Conservation (phyloP, 2,113 vertebrate genomes). For the Aspidoscelis tigris region DNA sequence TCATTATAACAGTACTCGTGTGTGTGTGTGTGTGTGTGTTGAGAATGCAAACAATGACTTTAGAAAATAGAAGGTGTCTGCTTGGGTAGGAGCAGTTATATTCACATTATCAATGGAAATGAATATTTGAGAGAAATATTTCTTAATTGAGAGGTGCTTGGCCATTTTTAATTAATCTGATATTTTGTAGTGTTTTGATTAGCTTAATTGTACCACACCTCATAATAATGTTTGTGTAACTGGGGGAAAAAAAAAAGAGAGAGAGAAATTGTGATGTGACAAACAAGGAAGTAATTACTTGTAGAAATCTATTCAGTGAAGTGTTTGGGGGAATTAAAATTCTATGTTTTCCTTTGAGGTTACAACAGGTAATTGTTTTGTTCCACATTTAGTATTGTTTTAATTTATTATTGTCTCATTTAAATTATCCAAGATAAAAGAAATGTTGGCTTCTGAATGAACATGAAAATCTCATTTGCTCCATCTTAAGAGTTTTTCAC, state of each 20-base stretch:
- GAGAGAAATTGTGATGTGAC: neutral
- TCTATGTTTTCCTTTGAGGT: conserved; percentile 26
- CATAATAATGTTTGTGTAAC: conserved; percentile 25
- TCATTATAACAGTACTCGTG: neutral
- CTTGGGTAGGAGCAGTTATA: conserved; percentile 14
- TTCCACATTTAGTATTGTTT: conserved; percentile 27
- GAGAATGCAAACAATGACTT: neutral
- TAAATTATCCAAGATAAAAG: conserved; percentile 38
- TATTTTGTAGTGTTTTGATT: conserved; percentile 28
- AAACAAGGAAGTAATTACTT: conserved; percentile 34
- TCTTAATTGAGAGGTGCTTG: neutral
- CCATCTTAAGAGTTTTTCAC: conserved; percentile 26
- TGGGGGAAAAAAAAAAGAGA: neutral
- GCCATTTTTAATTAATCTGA: conserved; percentile 28
- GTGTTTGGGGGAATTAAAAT: conserved; percentile 26
- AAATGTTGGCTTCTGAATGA: conserved; percentile 38
- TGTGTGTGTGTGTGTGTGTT: neutral
- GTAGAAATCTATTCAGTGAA: conserved; percentile 33
- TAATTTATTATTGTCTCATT: conserved; percentile 47
- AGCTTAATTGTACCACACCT: conserved; percentile 31
- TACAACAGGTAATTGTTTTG: conserved; percentile 1
- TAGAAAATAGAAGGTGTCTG: conserved; percentile 26
- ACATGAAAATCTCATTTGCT: conserved; percentile 31
- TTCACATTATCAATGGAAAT: neutral
- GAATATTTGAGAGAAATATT: conserved; percentile 18